Evolutionary conservation across 2,113 vertebrate genomes (phyloP).

Genomic region (Zosterops hypoxanthus): DNA sequence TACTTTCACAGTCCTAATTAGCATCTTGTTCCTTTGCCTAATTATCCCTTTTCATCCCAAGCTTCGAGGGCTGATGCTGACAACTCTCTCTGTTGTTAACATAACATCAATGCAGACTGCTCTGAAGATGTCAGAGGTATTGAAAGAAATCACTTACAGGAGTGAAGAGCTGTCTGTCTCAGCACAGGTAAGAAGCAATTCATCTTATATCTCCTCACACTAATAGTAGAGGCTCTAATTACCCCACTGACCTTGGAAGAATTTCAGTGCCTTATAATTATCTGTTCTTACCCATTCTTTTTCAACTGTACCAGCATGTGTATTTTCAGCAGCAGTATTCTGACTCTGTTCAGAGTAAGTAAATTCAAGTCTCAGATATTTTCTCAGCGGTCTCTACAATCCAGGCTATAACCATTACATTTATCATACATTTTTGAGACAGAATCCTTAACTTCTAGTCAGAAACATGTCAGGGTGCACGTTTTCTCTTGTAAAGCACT

Average conservation of each 20-base stretch:
- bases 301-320: not conserved
- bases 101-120: conserved; percentile 77
- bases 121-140: conserved; percentile 80
- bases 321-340: not conserved
- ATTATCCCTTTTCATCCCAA: conserved; percentile 61
- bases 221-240: not conserved
- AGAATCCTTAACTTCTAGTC: not conserved
- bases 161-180: conserved; percentile 80
- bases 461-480: not conserved
- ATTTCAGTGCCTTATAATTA: not conserved
- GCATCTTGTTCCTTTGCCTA: conserved; percentile 20
- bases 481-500: not conserved
- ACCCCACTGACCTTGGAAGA: not conserved
- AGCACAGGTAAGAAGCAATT: conserved; percentile 79
- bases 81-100: conserved; percentile 76
- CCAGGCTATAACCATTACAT: not conserved
- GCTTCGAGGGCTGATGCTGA: conserved; percentile 86
- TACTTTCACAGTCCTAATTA: conserved; percentile 8
- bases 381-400: not conserved
- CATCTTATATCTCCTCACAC: not conserved
- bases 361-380: not conserved
- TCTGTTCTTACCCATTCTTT: not conserved
- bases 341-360: not conserved
- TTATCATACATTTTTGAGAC: not conserved
- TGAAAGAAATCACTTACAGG: conserved; percentile 81